Evolutionary conservation across 2,888 invertebrate genomes (phyloP), one percentile per base, ranked within the genome.

Genomic region (Papilio elwesi): DNA sequence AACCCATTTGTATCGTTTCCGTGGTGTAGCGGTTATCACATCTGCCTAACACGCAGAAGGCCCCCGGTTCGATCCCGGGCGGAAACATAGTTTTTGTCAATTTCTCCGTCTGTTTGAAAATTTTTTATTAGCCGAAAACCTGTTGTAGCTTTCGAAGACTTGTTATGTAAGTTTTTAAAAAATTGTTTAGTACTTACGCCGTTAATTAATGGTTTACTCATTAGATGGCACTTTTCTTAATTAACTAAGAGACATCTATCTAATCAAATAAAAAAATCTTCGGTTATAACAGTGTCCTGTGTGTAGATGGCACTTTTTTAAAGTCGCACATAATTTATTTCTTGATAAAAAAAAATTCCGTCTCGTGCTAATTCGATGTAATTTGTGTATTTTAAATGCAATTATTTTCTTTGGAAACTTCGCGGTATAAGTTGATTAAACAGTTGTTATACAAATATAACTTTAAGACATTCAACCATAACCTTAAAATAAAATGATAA

Each of bases 1-100:
- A 38, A 0, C 1, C 0, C 26, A 0, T 3, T 36, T 0, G 9
- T 38, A 70, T 64, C 16, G 96, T 96, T 96, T 96, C 96, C 96
- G 96, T 96, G 96, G 96, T 96, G 96, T 96, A 97, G 96, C 96
- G 97, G 97, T 97, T 97, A 97, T 97, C 96, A 97, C 97, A 96
- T 96, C 96, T 96, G 97, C 97, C 96, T 97, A 96, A 97, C 97
- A 97, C 96, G 96, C 96, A 96, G 96, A 96, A 97, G 96, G 96
- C 95, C 96, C 96, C 96, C 96, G 96, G 96, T 97, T 97, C 96
- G 96, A 97, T 96, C 96, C 96, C 96, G 96, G 96, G 96, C 96
- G 96, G 95, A 96, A 96, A 96, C 96, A 96, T 59, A n/a, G 36
- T 59, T 59, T 59, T 59, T 59, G 38, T 3, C 13, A 59, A 38